Evolutionary conservation across 2,113 vertebrate genomes (phyloP), one percentile per base, ranked within the genome.

Genomic region (Austrofundulus limnaeus): DNA sequence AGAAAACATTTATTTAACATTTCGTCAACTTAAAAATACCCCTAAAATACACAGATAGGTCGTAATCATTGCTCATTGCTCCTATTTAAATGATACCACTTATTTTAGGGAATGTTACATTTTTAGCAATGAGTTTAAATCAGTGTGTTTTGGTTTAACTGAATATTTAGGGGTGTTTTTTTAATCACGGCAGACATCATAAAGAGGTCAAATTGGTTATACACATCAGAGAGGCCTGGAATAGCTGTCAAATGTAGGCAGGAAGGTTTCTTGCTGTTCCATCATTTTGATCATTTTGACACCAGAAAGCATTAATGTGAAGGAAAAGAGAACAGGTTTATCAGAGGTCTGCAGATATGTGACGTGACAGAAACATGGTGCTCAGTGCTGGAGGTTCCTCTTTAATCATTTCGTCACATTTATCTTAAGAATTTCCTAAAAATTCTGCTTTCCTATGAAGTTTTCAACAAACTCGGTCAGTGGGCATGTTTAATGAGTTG

Each of bases 221-320:
- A 42, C 5, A 16, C 17, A 16, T 58, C 11, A 23, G 4, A 42
- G 55, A 24, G 11, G 9, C 10, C 15, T 25, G 39, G 43, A 24
- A 24, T 15, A 24, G 39, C 23, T 28, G 39, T 45, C 23, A 43
- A 7, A 13, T 43, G 49, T 39, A 6, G 6, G n/a, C n/a, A 24
- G 39, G 20, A 24, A 61, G 34, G 20, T 39, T 49, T 61, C 15
- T n/a, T n/a, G 20, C 20, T 38, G 20, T 49, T 48, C 58, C 37
- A 45, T 48, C 45, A 43, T 39, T 45, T 16, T 49, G 45, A n/a
- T 48, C 45, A n/a, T 24, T 63, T 8, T 28, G 61, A 51, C 61
- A 51, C 21, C 21, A 63, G 38, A 52, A 51, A 52, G 48, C 47
- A 41, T 8, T 17, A 19, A 39, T 28, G 10, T 42, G 48, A 51